These are phyloP conservation scores for Mirounga angustirostris DNA, from an alignment of 2,113 vertebrate species.

Conservation along the genomic window DNA sequence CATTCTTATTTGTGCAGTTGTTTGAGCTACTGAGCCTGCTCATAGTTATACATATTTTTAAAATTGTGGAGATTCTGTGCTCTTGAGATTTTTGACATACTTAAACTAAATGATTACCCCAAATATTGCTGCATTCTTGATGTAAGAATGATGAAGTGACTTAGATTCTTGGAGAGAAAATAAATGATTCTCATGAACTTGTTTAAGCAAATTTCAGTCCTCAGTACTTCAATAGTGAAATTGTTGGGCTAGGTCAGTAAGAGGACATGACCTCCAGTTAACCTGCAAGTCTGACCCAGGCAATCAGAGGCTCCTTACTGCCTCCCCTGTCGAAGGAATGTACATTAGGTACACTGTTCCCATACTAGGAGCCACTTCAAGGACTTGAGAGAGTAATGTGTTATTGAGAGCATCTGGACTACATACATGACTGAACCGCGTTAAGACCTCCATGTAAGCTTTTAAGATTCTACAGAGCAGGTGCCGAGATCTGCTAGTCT, in stretches of 20 bases:
- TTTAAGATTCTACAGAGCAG: background rate
- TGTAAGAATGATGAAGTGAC: background rate
- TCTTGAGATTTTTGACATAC: background rate
- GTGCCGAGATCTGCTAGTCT: background rate
- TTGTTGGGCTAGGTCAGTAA: background rate
- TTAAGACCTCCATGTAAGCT: background rate
- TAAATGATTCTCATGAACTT: background rate
- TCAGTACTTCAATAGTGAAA: background rate
- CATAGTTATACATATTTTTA: background rate
- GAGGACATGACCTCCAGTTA: rapidly evolving
- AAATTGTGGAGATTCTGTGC: background rate
- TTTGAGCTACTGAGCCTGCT: background rate
- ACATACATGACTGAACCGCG: background rate
- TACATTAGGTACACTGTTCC: background rate
- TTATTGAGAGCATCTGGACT: background rate
- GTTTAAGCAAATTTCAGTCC: background rate
- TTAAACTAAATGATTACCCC: background rate
- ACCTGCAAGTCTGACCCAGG: rapidly evolving
- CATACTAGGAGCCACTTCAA: background rate
- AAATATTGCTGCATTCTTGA: background rate
- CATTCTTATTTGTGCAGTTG: constrained; percentile 29
- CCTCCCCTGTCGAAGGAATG: too few species aligned
- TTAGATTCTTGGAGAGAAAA: background rate
- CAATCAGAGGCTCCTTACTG: background rate
- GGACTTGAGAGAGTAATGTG: background rate